phyloP scores from a whole-genome alignment of 2,888 invertebrate species.

The Torymus auratus region DNA sequence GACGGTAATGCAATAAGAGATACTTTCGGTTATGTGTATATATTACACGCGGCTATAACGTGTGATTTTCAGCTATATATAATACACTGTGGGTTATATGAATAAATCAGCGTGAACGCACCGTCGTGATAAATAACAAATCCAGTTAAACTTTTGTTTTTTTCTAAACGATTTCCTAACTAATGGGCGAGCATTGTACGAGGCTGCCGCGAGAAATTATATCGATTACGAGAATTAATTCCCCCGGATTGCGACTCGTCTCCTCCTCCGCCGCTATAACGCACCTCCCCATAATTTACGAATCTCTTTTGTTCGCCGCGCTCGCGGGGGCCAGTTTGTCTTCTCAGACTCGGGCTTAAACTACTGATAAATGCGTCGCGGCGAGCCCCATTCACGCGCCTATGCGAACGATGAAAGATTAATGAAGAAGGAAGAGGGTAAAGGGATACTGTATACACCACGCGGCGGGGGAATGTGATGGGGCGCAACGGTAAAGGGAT shows the following conservation, averaged over 20 bases:
- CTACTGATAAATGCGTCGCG: conserved; percentile 27
- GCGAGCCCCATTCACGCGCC: not conserved
- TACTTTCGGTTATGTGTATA: too few relatives aligned
- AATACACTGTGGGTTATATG: too few relatives aligned
- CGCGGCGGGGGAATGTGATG: too few relatives aligned
- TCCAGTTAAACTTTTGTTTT: not conserved
- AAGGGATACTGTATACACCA: too few relatives aligned
- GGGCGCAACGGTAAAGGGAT: not conserved
- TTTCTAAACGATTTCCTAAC: conserved; percentile 4
- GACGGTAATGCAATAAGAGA: too few relatives aligned
- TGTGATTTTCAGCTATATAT: too few relatives aligned
- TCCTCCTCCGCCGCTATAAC: too few relatives aligned
- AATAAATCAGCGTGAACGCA: too few relatives aligned
- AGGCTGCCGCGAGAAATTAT: not conserved
- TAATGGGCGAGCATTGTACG: not conserved
- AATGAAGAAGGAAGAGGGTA: not conserved
- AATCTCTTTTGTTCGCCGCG: conserved; percentile 8
- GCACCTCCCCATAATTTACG: too few relatives aligned
- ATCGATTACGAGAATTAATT: conserved; percentile 39
- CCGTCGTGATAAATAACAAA: too few relatives aligned
- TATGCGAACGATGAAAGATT: conserved; percentile 8
- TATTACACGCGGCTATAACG: too few relatives aligned
- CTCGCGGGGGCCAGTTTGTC: conserved; percentile 5
- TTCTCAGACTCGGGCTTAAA: conserved; percentile 26
- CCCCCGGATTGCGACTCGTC: not conserved